These are phyloP conservation scores for Terebella lapidaria DNA, from an alignment of 2,888 invertebrate species.

Conservation along the genomic window DNA sequence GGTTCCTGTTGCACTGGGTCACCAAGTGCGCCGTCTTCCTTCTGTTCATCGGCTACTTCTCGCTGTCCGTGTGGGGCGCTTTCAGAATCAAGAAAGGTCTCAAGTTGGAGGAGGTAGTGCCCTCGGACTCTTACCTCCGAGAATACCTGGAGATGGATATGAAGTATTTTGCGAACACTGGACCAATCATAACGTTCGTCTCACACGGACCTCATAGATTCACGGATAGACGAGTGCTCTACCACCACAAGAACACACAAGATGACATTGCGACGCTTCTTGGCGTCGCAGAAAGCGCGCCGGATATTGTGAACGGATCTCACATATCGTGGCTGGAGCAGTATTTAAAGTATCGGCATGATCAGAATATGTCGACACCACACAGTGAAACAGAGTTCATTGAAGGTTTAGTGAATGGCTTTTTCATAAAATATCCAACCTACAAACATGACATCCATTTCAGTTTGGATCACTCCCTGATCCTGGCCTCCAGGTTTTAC, in stretches of 20 bases:
- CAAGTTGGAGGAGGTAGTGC: constrained; percentile 21
- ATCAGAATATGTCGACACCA: background rate
- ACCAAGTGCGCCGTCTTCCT: constrained; percentile 17
- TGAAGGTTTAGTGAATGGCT: constrained; percentile 7
- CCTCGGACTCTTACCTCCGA: constrained; percentile 22
- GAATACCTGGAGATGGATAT: constrained; percentile 17
- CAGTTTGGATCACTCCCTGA: constrained; percentile 68
- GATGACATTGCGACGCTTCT: constrained; percentile 10
- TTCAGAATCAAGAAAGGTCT: constrained; percentile 24
- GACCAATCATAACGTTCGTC: constrained; percentile 23
- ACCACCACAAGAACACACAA: constrained; percentile 12
- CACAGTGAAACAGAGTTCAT: constrained; percentile 6
- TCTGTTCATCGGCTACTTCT: constrained; percentile 20
- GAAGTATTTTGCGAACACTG: constrained; percentile 18
- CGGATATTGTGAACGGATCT: constrained; percentile 8
- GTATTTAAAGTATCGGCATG: constrained; percentile 8
- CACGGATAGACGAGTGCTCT: constrained; percentile 17
- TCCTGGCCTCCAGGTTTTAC: constrained; percentile 77
- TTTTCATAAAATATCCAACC: constrained; percentile 18
- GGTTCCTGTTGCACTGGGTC: constrained; percentile 17
- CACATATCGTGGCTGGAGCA: constrained; percentile 20
- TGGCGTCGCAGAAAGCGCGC: constrained; percentile 7
- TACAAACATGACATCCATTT: constrained; percentile 68
- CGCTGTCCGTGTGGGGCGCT: constrained; percentile 23
- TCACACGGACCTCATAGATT: background rate